Evolutionary conservation across 2,113 vertebrate species (phyloP).

Genomic region (Aegypius monachus): DNA sequence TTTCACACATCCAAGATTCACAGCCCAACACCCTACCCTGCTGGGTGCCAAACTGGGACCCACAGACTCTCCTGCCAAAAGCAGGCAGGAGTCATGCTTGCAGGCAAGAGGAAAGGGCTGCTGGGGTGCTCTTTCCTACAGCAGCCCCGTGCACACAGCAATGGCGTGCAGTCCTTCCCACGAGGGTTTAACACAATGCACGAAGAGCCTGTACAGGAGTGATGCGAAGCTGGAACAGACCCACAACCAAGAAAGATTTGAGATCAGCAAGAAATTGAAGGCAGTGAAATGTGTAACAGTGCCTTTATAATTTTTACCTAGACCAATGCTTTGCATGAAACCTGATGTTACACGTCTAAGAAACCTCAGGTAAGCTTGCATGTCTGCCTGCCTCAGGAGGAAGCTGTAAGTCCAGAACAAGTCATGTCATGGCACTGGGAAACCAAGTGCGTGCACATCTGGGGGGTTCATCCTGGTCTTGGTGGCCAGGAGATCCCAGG

Average conservation of each 20-base stretch:
- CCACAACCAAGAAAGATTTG: neutral
- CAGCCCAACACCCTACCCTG: neutral
- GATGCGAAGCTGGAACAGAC: neutral
- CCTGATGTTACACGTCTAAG: neutral
- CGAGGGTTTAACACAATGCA: fast-evolving
- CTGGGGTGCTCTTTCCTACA: neutral
- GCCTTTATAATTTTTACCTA: neutral
- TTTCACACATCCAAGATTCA: neutral
- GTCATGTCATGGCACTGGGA: neutral
- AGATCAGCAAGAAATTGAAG: neutral
- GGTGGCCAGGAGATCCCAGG: neutral
- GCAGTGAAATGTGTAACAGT: neutral
- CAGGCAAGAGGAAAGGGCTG: neutral
- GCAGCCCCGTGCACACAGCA: neutral
- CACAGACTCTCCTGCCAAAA: neutral
- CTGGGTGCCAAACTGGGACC: neutral
- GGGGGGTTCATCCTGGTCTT: neutral
- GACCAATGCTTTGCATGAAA: neutral
- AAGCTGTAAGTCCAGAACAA: neutral
- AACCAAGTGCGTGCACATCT: neutral
- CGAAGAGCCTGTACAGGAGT: neutral
- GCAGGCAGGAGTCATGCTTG: neutral
- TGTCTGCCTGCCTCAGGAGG: neutral
- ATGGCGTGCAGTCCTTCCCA: neutral
- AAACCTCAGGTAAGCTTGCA: neutral